Evolutionary conservation across 2,113 vertebrate species (phyloP).

Genomic region (Nothoprocta perdicaria): DNA sequence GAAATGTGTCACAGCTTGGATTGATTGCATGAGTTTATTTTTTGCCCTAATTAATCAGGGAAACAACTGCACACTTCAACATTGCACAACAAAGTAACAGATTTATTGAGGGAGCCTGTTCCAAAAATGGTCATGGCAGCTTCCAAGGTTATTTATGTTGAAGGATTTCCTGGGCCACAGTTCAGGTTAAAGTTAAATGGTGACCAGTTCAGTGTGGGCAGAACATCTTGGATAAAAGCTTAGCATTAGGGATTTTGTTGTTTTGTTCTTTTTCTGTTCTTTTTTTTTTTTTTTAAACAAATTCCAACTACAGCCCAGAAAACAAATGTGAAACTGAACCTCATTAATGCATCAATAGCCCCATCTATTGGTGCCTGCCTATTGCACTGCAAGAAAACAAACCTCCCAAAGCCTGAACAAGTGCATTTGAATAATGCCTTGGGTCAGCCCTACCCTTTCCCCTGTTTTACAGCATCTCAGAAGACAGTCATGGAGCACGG

Average conservation of each 20-base stretch:
- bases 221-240: conserved; percentile 56
- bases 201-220: conserved; percentile 46
- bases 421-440: background rate
- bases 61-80: conserved; percentile 59
- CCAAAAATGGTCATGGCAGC: conserved; percentile 56
- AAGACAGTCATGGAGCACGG: background rate
- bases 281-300: background rate
- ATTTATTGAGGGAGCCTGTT: conserved; percentile 58
- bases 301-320: conserved; percentile 47
- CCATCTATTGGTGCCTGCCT: conserved; percentile 59
- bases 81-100: conserved; percentile 70
- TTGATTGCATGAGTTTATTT: conserved; percentile 62
- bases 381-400: background rate
- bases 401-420: background rate
- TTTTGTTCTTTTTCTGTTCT: conserved; percentile 1
- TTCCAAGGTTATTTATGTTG: conserved; percentile 66
- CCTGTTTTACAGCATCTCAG: background rate
- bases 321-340: conserved; percentile 16
- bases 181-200: conserved; percentile 61
- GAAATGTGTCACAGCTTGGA: conserved; percentile 64
- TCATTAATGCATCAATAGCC: conserved; percentile 52
- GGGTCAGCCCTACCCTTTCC: background rate
- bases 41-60: conserved; percentile 73
- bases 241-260: conserved; percentile 44
- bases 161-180: conserved; percentile 63